Evolutionary conservation across 2,113 vertebrate genomes (phyloP).

Genomic region (Gasterosteus aculeatus): DNA sequence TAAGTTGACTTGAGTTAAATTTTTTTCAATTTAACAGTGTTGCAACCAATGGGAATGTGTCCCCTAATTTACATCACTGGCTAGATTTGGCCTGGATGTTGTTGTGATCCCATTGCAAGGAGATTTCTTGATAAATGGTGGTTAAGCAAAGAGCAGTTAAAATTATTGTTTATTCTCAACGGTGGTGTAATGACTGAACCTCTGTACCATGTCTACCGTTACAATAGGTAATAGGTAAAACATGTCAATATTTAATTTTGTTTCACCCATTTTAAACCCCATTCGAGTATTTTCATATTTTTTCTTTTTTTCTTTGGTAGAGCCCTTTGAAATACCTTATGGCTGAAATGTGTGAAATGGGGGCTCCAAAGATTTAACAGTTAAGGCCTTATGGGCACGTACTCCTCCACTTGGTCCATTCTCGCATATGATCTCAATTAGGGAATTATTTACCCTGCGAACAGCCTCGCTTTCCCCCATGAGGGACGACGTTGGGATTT

Average conservation of each 20-base stretch:
- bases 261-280: background rate
- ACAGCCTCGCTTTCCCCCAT: conserved; percentile 14
- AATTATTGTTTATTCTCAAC: background rate
- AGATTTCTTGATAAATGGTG: background rate
- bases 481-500: conserved; percentile 44
- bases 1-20: no score
- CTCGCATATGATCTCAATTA: conserved; percentile 48
- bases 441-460: conserved; percentile 16
- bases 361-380: background rate
- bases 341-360: background rate
- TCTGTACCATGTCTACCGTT: background rate
- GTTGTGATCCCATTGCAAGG: background rate
- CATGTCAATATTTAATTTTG: background rate
- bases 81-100: background rate
- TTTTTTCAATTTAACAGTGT: no score
- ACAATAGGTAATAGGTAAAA: background rate
- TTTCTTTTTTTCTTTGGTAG: background rate
- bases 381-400: background rate
- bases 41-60: no score
- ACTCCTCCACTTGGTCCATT: conserved; percentile 12
- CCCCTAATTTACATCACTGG: background rate
- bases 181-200: background rate
- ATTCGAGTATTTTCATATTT: background rate
- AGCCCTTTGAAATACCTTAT: background rate
- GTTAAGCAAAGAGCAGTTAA: background rate